A percentile compares a stretch with the other conserved stretches of the same genome.
These are phyloP conservation scores for Parus major DNA, from an alignment of 2,113 vertebrate genomes.

Conservation along the genomic window DNA sequence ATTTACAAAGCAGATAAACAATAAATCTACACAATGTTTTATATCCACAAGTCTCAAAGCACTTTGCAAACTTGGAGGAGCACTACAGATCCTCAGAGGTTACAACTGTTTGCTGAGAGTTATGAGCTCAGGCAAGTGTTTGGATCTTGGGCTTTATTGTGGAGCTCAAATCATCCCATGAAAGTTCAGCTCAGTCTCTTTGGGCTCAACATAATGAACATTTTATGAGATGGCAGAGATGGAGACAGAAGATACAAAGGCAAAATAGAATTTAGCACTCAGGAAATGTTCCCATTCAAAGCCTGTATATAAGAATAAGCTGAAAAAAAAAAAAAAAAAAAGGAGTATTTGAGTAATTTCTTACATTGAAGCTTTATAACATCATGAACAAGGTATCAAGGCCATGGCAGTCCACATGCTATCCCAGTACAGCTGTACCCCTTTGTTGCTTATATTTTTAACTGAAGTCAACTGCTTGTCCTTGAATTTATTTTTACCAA, in stretches of 20 bases:
- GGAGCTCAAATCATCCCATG: not conserved
- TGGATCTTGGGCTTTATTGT: not conserved
- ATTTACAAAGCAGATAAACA: slow-evolving; percentile 26
- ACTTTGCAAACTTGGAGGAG: not conserved
- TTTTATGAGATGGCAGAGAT: not conserved
- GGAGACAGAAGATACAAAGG: not conserved
- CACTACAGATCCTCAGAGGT: not conserved
- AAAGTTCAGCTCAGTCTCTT: not conserved
- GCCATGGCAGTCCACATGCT: not conserved
- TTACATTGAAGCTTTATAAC: not conserved
- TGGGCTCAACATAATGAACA: not conserved
- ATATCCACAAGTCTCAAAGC: not conserved
- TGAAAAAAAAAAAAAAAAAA: not conserved
- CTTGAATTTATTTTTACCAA: slow-evolving; percentile 5
- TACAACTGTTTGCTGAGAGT: not conserved
- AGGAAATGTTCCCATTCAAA: not conserved
- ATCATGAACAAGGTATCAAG: not conserved
- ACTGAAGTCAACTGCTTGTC: not conserved
- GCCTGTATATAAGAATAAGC: not conserved
- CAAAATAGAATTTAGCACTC: not conserved
- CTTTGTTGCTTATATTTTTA: not conserved
- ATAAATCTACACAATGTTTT: not conserved
- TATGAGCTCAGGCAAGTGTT: not conserved
- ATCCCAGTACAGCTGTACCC: not conserved
- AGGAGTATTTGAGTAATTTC: not conserved